These are phyloP conservation scores for Acrobasis suavella DNA, from an alignment of 2,888 invertebrate species.

Conservation along the genomic window DNA sequence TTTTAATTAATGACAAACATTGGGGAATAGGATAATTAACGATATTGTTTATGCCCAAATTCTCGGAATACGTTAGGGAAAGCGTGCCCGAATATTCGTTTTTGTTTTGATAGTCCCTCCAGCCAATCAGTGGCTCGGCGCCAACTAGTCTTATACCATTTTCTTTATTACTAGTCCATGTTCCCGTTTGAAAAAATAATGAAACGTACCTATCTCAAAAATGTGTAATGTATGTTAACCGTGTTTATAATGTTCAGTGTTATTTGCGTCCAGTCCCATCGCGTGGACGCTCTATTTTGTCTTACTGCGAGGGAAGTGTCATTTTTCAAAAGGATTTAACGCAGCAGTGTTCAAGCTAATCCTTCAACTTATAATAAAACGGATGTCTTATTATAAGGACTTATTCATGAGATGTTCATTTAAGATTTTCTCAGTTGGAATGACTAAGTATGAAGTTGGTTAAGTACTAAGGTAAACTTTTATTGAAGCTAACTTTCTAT, in stretches of 20 bases:
- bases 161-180: slow-evolving; percentile 40
- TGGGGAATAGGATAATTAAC: slow-evolving; percentile 15
- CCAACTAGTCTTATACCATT: slow-evolving; percentile 46
- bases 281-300: slow-evolving; percentile 43
- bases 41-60: slow-evolving; percentile 37
- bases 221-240: slow-evolving; percentile 50
- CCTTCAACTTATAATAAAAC: slow-evolving; percentile 45
- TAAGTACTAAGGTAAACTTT: not conserved
- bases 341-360: slow-evolving; percentile 41
- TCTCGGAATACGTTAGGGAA: slow-evolving; percentile 47
- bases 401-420: slow-evolving; percentile 20
- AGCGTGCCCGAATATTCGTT: slow-evolving; percentile 44
- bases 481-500: no score
- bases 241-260: slow-evolving; percentile 52
- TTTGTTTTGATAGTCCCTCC: slow-evolving; percentile 50
- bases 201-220: slow-evolving; percentile 48
- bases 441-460: not conserved
- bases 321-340: slow-evolving; percentile 59
- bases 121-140: slow-evolving; percentile 47
- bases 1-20: slow-evolving; percentile 15
- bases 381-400: slow-evolving; percentile 38
- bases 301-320: slow-evolving; percentile 42
- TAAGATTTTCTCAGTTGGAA: not conserved
- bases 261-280: slow-evolving; percentile 55
- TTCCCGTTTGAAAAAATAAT: slow-evolving; percentile 3